Evolutionary conservation across 2,888 invertebrate genomes (phyloP).

Genomic region (Drosophila mimetica): DNA sequence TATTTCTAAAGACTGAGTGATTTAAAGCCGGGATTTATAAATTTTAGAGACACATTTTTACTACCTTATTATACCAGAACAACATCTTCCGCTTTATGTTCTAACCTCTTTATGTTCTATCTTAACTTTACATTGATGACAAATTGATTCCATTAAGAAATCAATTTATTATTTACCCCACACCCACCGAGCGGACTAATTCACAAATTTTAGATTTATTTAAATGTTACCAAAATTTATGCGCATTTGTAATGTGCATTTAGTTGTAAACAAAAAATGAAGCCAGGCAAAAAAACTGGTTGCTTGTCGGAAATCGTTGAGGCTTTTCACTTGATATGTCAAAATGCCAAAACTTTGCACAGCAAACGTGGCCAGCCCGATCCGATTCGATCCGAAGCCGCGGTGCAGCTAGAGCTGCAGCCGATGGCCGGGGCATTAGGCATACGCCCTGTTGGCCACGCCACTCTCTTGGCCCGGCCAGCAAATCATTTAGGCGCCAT

Average conservation of each 20-base stretch:
- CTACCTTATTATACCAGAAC: background rate
- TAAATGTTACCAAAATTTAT: conserved; percentile 58
- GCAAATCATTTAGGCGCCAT: conserved; percentile 74
- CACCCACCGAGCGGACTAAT: conserved; percentile 12
- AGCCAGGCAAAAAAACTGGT: conserved; percentile 56
- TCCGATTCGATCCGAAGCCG: conserved; percentile 28
- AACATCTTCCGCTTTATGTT: too few relatives aligned
- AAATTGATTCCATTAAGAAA: conserved; percentile 7
- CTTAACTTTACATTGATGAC: background rate
- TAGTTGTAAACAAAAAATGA: conserved; percentile 19
- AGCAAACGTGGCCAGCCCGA: conserved; percentile 30
- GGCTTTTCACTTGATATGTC: conserved; percentile 76
- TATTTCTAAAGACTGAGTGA: too few relatives aligned
- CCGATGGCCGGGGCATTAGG: conserved; percentile 51
- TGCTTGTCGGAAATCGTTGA: conserved; percentile 69
- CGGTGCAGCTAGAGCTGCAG: too few relatives aligned
- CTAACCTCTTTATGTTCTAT: background rate
- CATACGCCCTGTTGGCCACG: conserved; percentile 71
- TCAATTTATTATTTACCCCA: conserved; percentile 3
- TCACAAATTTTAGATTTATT: conserved; percentile 58
- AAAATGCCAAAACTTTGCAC: conserved; percentile 58
- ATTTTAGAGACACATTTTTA: too few relatives aligned
- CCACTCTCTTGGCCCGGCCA: conserved; percentile 52
- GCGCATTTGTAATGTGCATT: conserved; percentile 53
- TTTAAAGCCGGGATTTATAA: too few relatives aligned